Evolutionary conservation across 1,140 invertebrate genomes (phyloP).

Genomic region (Melitaea cinxia): DNA sequence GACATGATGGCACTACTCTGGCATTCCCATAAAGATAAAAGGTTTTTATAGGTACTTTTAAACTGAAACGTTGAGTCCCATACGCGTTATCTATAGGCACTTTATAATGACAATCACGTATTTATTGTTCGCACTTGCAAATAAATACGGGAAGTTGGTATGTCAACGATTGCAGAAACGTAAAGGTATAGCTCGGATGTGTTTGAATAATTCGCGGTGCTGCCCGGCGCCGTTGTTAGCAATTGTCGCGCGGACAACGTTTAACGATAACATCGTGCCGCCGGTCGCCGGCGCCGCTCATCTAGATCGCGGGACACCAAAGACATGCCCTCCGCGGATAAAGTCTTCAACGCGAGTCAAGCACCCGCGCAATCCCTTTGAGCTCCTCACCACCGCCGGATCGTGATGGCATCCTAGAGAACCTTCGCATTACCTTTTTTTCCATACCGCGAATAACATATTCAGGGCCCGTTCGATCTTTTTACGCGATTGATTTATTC

Average conservation of each 20-base stretch:
- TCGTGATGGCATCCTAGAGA: conserved; percentile 68
- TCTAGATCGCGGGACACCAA: conserved; percentile 76
- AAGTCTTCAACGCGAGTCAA: conserved; percentile 67
- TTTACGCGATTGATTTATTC: conserved; percentile 48
- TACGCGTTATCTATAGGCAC: conserved; percentile 19
- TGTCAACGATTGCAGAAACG: conserved; percentile 53
- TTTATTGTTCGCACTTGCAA: conserved; percentile 34
- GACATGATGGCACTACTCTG: background rate
- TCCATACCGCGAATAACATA: conserved; percentile 46
- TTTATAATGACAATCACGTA: conserved; percentile 31
- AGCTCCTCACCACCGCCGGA: conserved; percentile 49
- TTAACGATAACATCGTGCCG: conserved; percentile 71
- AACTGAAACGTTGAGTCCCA: background rate
- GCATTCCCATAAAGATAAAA: conserved; percentile 1
- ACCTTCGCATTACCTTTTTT: conserved; percentile 35
- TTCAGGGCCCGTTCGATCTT: conserved; percentile 43
- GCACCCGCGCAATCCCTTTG: conserved; percentile 69
- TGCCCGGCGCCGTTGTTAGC: conserved; percentile 64
- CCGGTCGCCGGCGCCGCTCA: conserved; percentile 58
- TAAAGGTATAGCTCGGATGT: conserved; percentile 28
- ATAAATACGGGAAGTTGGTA: conserved; percentile 51
- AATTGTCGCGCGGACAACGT: conserved; percentile 68
- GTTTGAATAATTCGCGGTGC: conserved; percentile 70
- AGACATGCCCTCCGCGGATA: conserved; percentile 68
- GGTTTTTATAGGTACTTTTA: background rate